Evolutionary conservation across 2,888 invertebrate genomes (phyloP).

Genomic region (Mesopsocus fuscifrons): DNA sequence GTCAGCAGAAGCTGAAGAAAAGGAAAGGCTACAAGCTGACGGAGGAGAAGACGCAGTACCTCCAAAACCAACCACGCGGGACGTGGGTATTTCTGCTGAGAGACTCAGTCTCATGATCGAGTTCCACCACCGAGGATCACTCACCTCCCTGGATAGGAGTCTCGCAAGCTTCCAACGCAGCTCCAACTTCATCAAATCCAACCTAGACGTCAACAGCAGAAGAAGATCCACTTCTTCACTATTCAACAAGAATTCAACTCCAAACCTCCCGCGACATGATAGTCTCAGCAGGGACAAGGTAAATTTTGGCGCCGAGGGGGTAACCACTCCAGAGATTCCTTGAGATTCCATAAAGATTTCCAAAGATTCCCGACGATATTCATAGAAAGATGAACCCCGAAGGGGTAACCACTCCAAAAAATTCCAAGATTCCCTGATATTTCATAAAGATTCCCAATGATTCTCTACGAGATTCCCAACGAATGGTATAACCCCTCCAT

Average conservation of each 20-base stretch:
- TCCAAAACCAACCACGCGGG: conserved; percentile 43
- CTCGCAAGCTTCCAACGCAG: background rate
- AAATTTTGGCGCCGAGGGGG: no score
- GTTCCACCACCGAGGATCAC: conserved; percentile 54
- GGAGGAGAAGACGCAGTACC: background rate
- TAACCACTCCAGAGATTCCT: no score
- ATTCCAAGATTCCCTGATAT: no score
- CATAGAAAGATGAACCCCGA: no score
- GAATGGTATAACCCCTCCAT: no score
- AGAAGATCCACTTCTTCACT: conserved; percentile 1
- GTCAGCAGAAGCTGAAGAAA: no score
- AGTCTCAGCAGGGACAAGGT: conserved; percentile 3
- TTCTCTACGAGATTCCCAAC: no score
- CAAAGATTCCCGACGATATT: no score
- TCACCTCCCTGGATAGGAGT: conserved; percentile 43
- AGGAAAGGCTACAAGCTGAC: background rate
- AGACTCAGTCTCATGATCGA: conserved; percentile 53
- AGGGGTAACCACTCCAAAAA: no score
- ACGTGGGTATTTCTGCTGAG: conserved; percentile 50
- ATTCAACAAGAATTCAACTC: conserved; percentile 16
- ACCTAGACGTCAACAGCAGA: background rate
- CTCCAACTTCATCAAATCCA: background rate
- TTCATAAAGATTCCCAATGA: no score
- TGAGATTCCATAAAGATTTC: no score
- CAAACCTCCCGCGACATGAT: conserved; percentile 7